Evolutionary conservation across 1,140 invertebrate species (phyloP), one percentile per base, ranked within the genome.

Genomic region (Frieseomelitta varia): DNA sequence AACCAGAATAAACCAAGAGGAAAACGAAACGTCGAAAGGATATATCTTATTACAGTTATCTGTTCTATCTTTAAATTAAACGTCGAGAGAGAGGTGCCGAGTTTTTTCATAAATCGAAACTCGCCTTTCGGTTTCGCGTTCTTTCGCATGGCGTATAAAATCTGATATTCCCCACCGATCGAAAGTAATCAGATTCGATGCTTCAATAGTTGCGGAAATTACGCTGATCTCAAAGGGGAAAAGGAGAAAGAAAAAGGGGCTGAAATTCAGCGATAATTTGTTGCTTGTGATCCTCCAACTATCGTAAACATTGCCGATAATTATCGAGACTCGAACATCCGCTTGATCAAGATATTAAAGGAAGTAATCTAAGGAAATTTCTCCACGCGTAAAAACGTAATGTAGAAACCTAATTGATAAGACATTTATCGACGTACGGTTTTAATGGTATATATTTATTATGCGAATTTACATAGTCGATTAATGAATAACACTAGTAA

Each of bases 331-430:
- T 34, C 15, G 51, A 58, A 39, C n/a, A 39, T 14, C 34, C n/a
- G 53, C 21, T 21, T 75, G 73, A 75, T 75, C 27, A 58, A 34
- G 69, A 72, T 47, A 72, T 47, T 27, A 17, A 72, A 27, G 69
- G 21, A 47, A n/a, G 14, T 51, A 51, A 47, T 72, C 24, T 51
- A 21, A 17, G 14, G 11, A 8, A 1, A 0, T 47, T 72, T 51
- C 51, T 72, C n/a, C 6, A 11, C 69, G 14, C 17, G 8, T n/a
- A n/a, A 72, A 51, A 15, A 11, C 17, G 65, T 30, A 30, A 17
- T 67, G 24, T 24, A n/a, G 12, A 61, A 61, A n/a, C 24, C 12
- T 15, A 69, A 69, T 69, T 69, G 27, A 24, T 24, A 69, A 69
- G 19, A 11, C 12, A 21, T 30, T 39, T 34, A 71, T 39, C 12